These are phyloP conservation scores for Nematopogon swammerdamellus DNA, from an alignment of 2,888 invertebrate species.

Conservation along the genomic window DNA sequence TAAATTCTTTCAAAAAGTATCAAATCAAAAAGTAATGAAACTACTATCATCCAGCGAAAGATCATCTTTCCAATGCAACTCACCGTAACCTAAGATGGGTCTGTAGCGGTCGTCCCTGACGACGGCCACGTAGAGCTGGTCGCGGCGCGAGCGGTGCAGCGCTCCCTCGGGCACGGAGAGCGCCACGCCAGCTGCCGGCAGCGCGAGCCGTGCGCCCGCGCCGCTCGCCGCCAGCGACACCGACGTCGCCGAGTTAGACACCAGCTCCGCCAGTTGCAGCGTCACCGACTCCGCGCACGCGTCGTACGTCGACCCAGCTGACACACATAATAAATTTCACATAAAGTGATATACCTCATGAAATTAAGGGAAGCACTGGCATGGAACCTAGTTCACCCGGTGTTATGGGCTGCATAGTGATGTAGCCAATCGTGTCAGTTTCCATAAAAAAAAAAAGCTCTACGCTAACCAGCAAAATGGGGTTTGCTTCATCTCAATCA, in stretches of 20 bases:
- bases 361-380: no score
- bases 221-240: slow-evolving; percentile 56
- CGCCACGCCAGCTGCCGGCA: slow-evolving; percentile 80
- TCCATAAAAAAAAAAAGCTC: no score
- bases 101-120: slow-evolving; percentile 90
- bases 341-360: neutral
- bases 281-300: slow-evolving; percentile 74
- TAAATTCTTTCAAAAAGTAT: no score
- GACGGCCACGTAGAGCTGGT: slow-evolving; percentile 87
- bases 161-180: slow-evolving; percentile 88
- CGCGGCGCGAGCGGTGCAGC: slow-evolving; percentile 73
- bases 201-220: slow-evolving; percentile 60
- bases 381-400: no score
- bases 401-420: no score
- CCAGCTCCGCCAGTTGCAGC: slow-evolving; percentile 51
- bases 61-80: slow-evolving; percentile 5
- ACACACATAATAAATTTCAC: neutral
- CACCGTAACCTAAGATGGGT: slow-evolving; percentile 75
- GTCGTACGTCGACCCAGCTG: slow-evolving; percentile 78
- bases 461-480: no score
- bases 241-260: slow-evolving; percentile 44
- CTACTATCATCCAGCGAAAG: no score
- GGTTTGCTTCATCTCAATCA: no score
- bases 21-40: no score
- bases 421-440: no score